Percentiles rank a stretch among this genome's conserved stretches.
Conservation (phyloP, 2,113 vertebrate species). For the Mustela nigripes region DNA sequence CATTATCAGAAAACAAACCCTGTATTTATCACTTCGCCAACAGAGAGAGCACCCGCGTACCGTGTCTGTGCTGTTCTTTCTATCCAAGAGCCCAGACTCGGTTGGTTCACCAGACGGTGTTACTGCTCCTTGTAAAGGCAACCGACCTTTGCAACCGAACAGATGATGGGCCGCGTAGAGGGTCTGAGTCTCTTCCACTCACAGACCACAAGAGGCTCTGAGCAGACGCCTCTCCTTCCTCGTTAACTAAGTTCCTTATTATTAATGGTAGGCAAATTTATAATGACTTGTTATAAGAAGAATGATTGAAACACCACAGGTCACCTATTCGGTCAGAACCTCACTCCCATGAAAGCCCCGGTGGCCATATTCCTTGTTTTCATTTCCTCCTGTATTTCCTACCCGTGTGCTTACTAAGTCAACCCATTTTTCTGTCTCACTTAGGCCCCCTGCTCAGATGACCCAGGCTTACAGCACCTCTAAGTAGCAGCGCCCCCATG, state of each 20-base stretch:
- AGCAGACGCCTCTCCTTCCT: background rate
- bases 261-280: background rate
- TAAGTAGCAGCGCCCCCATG: rapidly evolving
- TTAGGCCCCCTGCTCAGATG: no score
- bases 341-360: background rate
- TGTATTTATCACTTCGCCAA: background rate
- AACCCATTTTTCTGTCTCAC: background rate
- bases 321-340: background rate
- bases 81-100: background rate
- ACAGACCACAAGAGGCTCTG: background rate
- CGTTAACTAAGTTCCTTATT: background rate
- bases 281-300: background rate
- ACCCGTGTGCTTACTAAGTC: background rate
- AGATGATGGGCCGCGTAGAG: rapidly evolving
- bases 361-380: background rate
- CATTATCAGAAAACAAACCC: background rate
- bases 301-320: background rate
- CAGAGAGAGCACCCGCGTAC: background rate
- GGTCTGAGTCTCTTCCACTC: background rate
- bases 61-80: background rate
- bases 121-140: background rate
- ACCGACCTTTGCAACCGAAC: background rate
- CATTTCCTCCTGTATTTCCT: background rate
- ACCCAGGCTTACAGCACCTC: background rate
- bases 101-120: background rate